These are phyloP conservation scores for Chymomyza caudatula DNA, from an alignment of 2,888 invertebrate species.

Conservation along the genomic window DNA sequence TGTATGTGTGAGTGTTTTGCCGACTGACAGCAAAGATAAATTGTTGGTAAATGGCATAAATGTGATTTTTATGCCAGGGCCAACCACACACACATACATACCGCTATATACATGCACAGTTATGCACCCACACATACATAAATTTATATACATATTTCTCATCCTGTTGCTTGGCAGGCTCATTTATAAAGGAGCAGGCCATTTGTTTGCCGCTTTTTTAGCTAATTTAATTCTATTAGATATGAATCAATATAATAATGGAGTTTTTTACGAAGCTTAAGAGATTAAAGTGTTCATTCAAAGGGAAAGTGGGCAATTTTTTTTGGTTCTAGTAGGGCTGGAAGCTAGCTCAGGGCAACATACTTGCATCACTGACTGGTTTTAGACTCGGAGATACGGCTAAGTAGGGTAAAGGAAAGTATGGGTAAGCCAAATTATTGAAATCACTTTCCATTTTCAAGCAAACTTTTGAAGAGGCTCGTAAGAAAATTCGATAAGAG, in stretches of 20 bases:
- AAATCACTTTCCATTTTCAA: too few relatives aligned
- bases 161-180: slow-evolving; percentile 10
- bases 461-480: too few relatives aligned
- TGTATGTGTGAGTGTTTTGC: slow-evolving; percentile 48
- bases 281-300: background rate
- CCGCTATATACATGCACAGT: slow-evolving; percentile 2
- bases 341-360: too few relatives aligned
- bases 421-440: too few relatives aligned
- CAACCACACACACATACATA: slow-evolving; percentile 14
- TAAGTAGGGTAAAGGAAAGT: too few relatives aligned
- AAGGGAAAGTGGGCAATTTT: background rate
- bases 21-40: slow-evolving; percentile 68
- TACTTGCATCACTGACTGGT: too few relatives aligned
- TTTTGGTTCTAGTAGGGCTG: too few relatives aligned
- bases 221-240: slow-evolving; percentile 43
- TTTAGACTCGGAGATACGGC: too few relatives aligned
- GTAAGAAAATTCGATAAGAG: too few relatives aligned
- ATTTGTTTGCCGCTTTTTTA: slow-evolving; percentile 29
- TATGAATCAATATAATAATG: background rate
- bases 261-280: background rate
- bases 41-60: slow-evolving; percentile 70
- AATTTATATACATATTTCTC: background rate
- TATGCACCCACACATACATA: background rate
- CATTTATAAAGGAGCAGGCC: slow-evolving; percentile 34
- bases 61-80: slow-evolving; percentile 63